Conservation (phyloP, 2,113 vertebrate genomes). For the Mobula hypostoma region DNA sequence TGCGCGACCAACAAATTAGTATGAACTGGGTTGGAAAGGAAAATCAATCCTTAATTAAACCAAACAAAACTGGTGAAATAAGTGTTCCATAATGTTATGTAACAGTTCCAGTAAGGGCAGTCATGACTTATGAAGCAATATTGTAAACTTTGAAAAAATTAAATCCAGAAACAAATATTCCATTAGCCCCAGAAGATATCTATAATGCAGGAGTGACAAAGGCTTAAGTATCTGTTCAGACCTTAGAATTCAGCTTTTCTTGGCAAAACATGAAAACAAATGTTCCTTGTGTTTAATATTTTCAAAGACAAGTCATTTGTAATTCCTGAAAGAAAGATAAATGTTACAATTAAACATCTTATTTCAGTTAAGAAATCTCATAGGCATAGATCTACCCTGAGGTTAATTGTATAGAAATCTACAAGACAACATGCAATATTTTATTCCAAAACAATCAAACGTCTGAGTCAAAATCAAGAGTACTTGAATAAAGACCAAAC, state of each 20-base stretch:
- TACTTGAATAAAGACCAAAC: neutral
- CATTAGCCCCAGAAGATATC: neutral
- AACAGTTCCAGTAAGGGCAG: neutral
- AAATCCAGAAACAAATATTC: neutral
- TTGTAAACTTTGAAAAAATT: neutral
- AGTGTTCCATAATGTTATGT: conserved; percentile 13
- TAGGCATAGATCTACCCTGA: neutral
- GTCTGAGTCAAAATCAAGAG: neutral
- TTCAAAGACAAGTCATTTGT: conserved; percentile 68
- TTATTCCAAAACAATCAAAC: neutral
- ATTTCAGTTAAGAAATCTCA: neutral
- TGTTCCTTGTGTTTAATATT: conserved; percentile 73
- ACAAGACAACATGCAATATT: neutral
- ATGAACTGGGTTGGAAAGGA: neutral
- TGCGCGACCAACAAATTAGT: neutral
- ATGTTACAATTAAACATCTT: neutral
- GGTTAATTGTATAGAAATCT: neutral
- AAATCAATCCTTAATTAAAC: neutral
- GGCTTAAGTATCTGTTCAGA: neutral
- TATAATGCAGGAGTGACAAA: neutral
- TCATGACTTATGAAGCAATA: neutral
- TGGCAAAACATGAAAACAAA: conserved; percentile 72
- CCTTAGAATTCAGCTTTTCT: conserved; percentile 67
- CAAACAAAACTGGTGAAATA: neutral
- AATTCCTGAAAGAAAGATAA: conserved; percentile 64